phyloP scores from a whole-genome alignment of 2,113 vertebrate genomes.

The Psephotus haematonotus region DNA sequence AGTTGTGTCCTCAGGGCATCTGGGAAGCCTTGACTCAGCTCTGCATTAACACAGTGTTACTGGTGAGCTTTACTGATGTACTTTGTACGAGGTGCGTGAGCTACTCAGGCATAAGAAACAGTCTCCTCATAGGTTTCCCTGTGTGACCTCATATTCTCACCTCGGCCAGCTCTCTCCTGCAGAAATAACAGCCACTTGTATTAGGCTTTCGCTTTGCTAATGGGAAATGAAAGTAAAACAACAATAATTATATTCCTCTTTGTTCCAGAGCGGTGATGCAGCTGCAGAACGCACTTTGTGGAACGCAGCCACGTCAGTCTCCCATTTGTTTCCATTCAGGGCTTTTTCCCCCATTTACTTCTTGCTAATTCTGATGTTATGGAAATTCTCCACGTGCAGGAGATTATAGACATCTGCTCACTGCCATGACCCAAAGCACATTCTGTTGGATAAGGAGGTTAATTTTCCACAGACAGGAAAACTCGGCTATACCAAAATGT shows the following conservation, averaged over 20 bases:
- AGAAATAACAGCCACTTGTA: background rate
- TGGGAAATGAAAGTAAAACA: slow-evolving; percentile 46
- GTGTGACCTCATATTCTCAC: background rate
- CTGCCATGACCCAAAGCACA: background rate
- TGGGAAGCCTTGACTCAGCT: background rate
- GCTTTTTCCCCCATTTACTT: background rate
- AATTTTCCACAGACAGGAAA: slow-evolving; percentile 6
- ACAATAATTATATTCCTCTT: slow-evolving; percentile 41
- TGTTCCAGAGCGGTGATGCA: slow-evolving; percentile 48
- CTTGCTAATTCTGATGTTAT: slow-evolving; percentile 57
- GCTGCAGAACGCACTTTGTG: slow-evolving; percentile 29
- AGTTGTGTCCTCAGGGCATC: background rate
- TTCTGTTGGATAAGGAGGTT: slow-evolving; percentile 19
- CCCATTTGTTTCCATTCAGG: slow-evolving; percentile 47
- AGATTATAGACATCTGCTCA: slow-evolving; percentile 54
- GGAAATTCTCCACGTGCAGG: slow-evolving; percentile 46
- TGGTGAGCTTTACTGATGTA: background rate
- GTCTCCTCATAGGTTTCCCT: background rate
- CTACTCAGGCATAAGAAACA: background rate
- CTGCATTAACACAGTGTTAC: background rate
- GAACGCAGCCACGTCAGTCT: slow-evolving; percentile 11
- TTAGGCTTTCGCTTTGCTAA: slow-evolving; percentile 1
- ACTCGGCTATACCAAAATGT: background rate
- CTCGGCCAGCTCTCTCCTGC: background rate
- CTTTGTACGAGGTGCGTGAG: background rate